Conservation (phyloP, 2,113 vertebrate genomes). For the Brachyistius frenatus region DNA sequence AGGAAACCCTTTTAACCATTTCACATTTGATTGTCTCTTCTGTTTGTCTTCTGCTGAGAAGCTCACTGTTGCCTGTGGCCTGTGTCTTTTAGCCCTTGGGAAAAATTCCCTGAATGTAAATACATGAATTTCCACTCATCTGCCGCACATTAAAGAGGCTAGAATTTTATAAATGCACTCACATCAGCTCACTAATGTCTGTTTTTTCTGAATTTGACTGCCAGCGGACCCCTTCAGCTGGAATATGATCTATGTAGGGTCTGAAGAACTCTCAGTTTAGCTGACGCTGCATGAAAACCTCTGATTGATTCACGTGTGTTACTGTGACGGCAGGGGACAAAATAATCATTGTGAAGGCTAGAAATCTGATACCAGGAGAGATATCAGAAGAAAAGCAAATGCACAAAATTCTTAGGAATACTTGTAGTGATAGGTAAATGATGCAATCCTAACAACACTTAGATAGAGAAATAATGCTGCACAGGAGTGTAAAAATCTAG, state of each 20-base stretch:
- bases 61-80: constrained; percentile 22
- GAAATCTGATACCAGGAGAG: constrained; percentile 15
- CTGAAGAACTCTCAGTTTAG: constrained; percentile 20
- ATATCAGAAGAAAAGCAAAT: constrained; percentile 7
- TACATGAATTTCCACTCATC: constrained; percentile 56
- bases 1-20: constrained; percentile 11
- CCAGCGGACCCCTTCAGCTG: constrained; percentile 43
- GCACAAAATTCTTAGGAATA: neutral
- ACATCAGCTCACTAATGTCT: constrained; percentile 50
- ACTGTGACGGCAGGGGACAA: constrained; percentile 33
- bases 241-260: constrained; percentile 51
- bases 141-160: constrained; percentile 55
- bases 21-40: constrained; percentile 19
- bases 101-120: constrained; percentile 52
- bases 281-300: constrained; percentile 36
- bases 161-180: constrained; percentile 50
- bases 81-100: constrained; percentile 29
- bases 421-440: neutral
- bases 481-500: neutral
- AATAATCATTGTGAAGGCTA: constrained; percentile 22
- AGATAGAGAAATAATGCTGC: neutral
- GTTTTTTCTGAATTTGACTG: constrained; percentile 20
- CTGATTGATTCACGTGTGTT: constrained; percentile 29
- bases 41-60: constrained; percentile 14
- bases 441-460: neutral